Evolutionary conservation across 1,140 invertebrate species (phyloP), one percentile per base, ranked within the genome.

Genomic region (Drosophila nasuta): DNA sequence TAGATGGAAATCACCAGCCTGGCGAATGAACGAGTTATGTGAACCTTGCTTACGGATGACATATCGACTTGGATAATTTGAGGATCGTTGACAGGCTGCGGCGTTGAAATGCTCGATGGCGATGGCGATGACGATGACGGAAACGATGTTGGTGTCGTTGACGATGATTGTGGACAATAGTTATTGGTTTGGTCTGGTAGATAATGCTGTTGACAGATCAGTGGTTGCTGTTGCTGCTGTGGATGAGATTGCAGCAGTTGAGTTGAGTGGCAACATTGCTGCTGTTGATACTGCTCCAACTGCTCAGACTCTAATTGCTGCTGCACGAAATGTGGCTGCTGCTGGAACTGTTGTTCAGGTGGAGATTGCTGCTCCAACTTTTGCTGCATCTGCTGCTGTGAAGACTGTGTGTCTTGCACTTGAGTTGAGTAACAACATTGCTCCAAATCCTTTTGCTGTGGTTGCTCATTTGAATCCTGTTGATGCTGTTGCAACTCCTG

Each of bases 1-100:
- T 58, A 30, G 0, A 58, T 43, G 15, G 7, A 41, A 15, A 72
- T 49, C 5, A 66, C 33, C 8, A 72, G 62, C 33, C 58, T 72
- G 1, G n/a, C 6, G 0, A 11, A 33, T 1, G 33, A 11, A 1
- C 63, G 38, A 2, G 52, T 33, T 58, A 72, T 58, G 10, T 43
- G 66, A 3, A 72, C 45, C 5, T 72, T 33, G n/a, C 13, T 20
- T 0, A 45, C 45, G 1, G 10, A 0, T 1, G 52, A 13, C 8
- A 72, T 20, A 4, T 66, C 62, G 5, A 72, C 20, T 33, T 72
- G 62, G 4, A 66, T 13, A 1, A 51, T 3, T 3, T 51, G 13
- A 0, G 68, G 43, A 11, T 52, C 68, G 2, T 8, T 11, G 7
- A 10, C 35, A 38, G 35, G 35, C 35, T 8, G 35, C 8, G 35